Percentiles rank a stretch among this genome's conserved stretches.
Evolutionary conservation across 2,797 vertebrate species (phyloP).

Genomic region (Sorex maritimensis): DNA sequence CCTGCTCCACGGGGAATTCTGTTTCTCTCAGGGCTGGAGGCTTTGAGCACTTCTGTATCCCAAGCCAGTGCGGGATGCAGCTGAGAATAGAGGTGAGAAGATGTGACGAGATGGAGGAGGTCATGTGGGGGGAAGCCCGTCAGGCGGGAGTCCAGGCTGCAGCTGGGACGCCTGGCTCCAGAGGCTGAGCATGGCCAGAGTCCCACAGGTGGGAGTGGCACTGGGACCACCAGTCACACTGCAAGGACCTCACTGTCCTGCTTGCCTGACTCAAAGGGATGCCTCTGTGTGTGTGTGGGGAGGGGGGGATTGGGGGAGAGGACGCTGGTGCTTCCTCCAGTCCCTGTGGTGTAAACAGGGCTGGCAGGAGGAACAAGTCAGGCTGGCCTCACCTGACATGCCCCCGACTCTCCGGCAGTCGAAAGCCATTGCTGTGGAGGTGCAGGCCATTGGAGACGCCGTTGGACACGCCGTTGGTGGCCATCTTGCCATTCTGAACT

Average conservation of each 20-base stretch:
- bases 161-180: not conserved
- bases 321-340: not conserved
- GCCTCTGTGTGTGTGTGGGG: not conserved
- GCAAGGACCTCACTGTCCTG: not conserved
- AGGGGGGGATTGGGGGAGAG: not conserved
- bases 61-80: conserved; percentile 46
- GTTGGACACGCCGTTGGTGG: conserved; percentile 95
- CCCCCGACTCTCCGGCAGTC: conserved; percentile 91
- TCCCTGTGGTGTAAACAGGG: not conserved
- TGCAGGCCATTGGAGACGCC: conserved; percentile 96
- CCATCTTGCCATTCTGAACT: conserved; percentile 96
- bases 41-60: conserved; percentile 1
- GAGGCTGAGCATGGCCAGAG: not conserved
- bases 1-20: conserved; percentile 21
- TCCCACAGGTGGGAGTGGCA: not conserved
- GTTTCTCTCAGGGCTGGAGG: conserved; percentile 45
- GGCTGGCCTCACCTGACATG: conserved; percentile 91
- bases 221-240: not conserved
- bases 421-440: conserved; percentile 95
- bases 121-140: not conserved
- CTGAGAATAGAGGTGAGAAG: conserved; percentile 15
- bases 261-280: not conserved
- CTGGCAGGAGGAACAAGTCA: conserved; percentile 17
- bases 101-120: not conserved
- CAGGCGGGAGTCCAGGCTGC: not conserved